Conservation (phyloP, 1,140 invertebrate species). For the Aleiodes sp. region DNA sequence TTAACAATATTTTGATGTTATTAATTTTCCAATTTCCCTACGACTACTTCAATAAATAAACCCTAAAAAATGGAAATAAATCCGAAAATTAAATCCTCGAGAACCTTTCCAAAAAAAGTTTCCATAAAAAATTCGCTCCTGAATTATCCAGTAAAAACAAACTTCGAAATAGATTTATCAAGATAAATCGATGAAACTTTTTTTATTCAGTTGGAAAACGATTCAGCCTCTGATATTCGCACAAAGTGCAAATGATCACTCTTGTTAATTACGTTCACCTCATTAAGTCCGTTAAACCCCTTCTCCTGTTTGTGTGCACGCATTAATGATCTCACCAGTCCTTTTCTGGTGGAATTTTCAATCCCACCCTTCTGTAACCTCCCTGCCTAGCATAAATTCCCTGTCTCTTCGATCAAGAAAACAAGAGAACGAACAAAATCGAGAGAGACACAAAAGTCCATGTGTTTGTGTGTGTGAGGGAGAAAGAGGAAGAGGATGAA, state of each 20-base stretch:
- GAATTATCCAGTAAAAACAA: no score
- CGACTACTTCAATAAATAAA: no score
- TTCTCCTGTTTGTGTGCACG: constrained; percentile 27
- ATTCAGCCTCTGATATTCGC: constrained; percentile 30
- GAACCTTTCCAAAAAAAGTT: no score
- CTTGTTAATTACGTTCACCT: constrained; percentile 40
- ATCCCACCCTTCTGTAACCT: constrained; percentile 22
- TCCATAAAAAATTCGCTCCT: no score
- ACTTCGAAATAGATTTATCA: no score
- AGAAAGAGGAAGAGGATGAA: not conserved
- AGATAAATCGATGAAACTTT: no score
- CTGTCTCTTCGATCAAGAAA: not conserved
- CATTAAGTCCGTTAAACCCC: constrained; percentile 34
- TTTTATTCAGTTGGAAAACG: not conserved
- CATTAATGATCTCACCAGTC: constrained; percentile 29
- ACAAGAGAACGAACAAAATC: constrained; percentile 16
- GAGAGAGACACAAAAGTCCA: no score
- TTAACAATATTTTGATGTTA: no score
- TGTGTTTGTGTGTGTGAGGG: no score
- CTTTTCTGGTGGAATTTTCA: constrained; percentile 26
- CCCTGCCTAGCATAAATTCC: constrained; percentile 11
- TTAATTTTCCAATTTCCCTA: no score
- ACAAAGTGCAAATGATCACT: constrained; percentile 39
- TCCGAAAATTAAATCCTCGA: no score
- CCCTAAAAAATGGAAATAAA: no score